Percentiles rank a stretch among this genome's conserved stretches.
phyloP scores from a whole-genome alignment of 2,888 invertebrate species.

The Abrostola triplasia region DNA sequence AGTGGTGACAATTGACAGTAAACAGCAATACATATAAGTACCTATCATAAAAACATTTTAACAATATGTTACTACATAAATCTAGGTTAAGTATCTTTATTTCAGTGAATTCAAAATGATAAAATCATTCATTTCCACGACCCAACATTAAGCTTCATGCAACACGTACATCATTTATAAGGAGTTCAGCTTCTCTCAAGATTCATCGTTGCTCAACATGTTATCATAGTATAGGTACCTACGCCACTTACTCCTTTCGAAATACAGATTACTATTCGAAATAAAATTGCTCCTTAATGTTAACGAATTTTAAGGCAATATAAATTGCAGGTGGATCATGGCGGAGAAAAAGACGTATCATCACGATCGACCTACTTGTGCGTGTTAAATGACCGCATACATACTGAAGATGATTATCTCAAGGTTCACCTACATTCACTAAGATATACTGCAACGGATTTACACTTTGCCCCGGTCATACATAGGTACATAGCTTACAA shows the following conservation, averaged over 20 bases:
- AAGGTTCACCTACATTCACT: slow-evolving; percentile 49
- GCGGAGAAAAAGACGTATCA: slow-evolving; percentile 69
- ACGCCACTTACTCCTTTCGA: slow-evolving; percentile 35
- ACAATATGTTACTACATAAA: slow-evolving; percentile 26
- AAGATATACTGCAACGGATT: slow-evolving; percentile 40
- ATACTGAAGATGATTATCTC: slow-evolving; percentile 54
- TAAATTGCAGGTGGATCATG: slow-evolving; percentile 32
- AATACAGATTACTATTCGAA: slow-evolving; percentile 46
- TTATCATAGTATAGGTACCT: slow-evolving; percentile 19
- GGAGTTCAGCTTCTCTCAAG: slow-evolving; percentile 39
- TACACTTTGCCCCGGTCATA: slow-evolving; percentile 34
- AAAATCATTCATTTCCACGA: slow-evolving; percentile 39
- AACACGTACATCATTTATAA: slow-evolving; percentile 33
- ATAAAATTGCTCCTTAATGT: slow-evolving; percentile 41
- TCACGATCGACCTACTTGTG: slow-evolving; percentile 70
- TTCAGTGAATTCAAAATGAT: slow-evolving; percentile 29
- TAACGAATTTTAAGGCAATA: slow-evolving; percentile 19
- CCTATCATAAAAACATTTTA: slow-evolving; percentile 5
- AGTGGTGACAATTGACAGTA: too few relatives aligned
- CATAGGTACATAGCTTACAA: neutral
- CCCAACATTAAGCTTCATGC: slow-evolving; percentile 37
- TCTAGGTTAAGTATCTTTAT: slow-evolving; percentile 4
- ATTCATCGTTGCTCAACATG: slow-evolving; percentile 45
- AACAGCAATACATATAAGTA: too few relatives aligned
- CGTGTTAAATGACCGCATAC: slow-evolving; percentile 59